Base-by-base conservation (phyloP, 2,113 vertebrate genomes). In the Daubentonia madagascariensis region DNA sequence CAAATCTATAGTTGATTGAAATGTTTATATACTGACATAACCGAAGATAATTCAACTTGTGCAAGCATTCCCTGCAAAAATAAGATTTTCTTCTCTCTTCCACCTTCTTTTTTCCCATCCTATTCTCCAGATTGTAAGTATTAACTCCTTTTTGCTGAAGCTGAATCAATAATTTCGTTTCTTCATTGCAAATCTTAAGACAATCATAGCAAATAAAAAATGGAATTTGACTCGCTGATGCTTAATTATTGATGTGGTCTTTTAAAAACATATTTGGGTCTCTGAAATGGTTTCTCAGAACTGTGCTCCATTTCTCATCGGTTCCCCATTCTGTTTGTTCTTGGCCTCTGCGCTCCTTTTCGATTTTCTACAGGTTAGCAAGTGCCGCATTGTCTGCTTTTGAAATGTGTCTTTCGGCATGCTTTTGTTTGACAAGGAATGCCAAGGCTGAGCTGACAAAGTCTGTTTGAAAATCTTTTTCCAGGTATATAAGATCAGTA, bases 311-410 rank as follows among this genome's bases (percentile, higher is more conserved):
- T 99, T 99, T 99, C 98, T 99, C 98, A 98, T 98, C 98, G 98
- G 99, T 99, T 99, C 99, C 98, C 98, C 98, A 99, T 99, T 99
- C 99, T 98, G 99, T 99, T 99, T 99, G 99, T 99, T 99, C 99
- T 99, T 98, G 68, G 98, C 98, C 98, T 99, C 98, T 98, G 97
- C 96, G 96, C 98, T 98, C 99, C 99, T 99, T 99, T 99, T 99
- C 99, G 99, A 99, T 99, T 99, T 99, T 99, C 99, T 99, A 98
- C 99, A 99, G 99, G 99, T 99, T 99, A 99, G 99, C 99, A 99
- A 99, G 99, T 97, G 98, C 99, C 98, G 99, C 98, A 98, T 99
- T 98, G 98, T 98, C 99, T 98, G 99, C 99, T 99, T 99, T 99
- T 99, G 98, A 99, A 99, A 99, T 97, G 99, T 99, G 99, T 99